Evolutionary conservation across 2,888 invertebrate species (phyloP).

Genomic region (Cheilosia scutellata): DNA sequence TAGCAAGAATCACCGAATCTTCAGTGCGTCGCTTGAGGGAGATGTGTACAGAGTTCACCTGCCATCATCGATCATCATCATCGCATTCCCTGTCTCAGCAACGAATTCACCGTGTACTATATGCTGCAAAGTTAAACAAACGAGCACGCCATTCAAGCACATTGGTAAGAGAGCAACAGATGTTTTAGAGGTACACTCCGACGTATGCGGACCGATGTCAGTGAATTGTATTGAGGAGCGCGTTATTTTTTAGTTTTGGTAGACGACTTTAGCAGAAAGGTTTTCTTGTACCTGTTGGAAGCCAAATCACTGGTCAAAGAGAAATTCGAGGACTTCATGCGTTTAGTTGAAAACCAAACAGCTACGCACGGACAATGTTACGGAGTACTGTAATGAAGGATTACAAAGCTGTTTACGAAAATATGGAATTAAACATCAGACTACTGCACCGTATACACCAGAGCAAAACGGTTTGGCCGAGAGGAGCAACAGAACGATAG

Average conservation of each 20-base stretch:
- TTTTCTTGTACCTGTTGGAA: constrained; percentile 44
- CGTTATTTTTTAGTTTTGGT: constrained; percentile 80
- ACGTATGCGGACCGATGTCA: constrained; percentile 13
- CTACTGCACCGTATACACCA: constrained; percentile 26
- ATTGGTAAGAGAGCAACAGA: constrained; percentile 10
- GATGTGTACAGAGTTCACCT: constrained; percentile 24
- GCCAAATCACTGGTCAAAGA: constrained; percentile 44
- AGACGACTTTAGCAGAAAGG: constrained; percentile 78
- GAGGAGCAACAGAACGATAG: constrained; percentile 70
- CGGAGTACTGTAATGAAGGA: constrained; percentile 20
- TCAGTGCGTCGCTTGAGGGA: constrained; percentile 4
- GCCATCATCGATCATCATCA: constrained; percentile 30
- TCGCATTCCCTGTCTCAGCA: constrained; percentile 7
- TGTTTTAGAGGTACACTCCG: constrained; percentile 18
- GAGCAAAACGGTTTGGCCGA: constrained; percentile 62
- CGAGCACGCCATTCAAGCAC: constrained; percentile 6
- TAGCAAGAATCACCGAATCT: background rate
- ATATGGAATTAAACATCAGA: constrained; percentile 7
- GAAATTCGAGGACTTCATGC: constrained; percentile 58
- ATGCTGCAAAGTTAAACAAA: constrained; percentile 15
- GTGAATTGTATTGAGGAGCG: constrained; percentile 72
- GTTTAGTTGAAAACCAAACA: constrained; percentile 66
- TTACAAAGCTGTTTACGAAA: constrained; percentile 3
- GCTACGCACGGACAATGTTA: constrained; percentile 35
- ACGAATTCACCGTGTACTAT: background rate